Base-by-base conservation (phyloP, 2,888 invertebrate species). In the Podabrus alpinus region DNA sequence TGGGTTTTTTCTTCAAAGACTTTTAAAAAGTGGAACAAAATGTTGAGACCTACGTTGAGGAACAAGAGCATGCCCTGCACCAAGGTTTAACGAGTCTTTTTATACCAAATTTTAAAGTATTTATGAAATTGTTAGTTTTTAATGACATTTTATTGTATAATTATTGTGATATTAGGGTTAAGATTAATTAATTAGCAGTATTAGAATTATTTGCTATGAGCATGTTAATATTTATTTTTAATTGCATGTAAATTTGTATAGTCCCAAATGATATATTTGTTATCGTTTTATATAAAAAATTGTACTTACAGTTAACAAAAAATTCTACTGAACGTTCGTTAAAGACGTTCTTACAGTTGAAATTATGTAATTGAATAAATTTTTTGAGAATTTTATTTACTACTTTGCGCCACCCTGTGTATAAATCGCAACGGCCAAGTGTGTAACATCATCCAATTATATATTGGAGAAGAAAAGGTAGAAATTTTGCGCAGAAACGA, bases 1-100 rank as follows among this genome's bases (percentile, higher is more conserved):
- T 86, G 86, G 86, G 85, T 86, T 13, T 85, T 84, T 77, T 85
- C 85, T 15, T 83, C 84, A 21, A 86, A 86, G 77, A 86, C 85
- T 9, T 85, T 85, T 75, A 82, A 83, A 70, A 84, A 81, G 77
- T 86, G 85, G 85, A 83, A 83, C 61, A 83, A 84, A 75, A 76
- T 85, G 59, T 79, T 85, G 64, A 79, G 83, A 68, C 81, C 82
- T 9, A 77, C 76, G 9, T 81, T 80, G 62, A 79, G 80, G 15
- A 79, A 81, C 19, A 84, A 83, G 69, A 77, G 61, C 25, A 75
- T 79, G 73, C 82, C 83, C 16, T 81, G 82, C 9, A 83, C 83
- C 62, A 83, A 83, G 78, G 82, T 83, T 17, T 83, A 78, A 76
- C 16, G 17, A 64, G 62, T 64, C 62, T n/a, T 64, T n/a, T 64